These are phyloP conservation scores for Myotis findleyi DNA, from an alignment of 2,797 vertebrate species.

Conservation along the genomic window DNA sequence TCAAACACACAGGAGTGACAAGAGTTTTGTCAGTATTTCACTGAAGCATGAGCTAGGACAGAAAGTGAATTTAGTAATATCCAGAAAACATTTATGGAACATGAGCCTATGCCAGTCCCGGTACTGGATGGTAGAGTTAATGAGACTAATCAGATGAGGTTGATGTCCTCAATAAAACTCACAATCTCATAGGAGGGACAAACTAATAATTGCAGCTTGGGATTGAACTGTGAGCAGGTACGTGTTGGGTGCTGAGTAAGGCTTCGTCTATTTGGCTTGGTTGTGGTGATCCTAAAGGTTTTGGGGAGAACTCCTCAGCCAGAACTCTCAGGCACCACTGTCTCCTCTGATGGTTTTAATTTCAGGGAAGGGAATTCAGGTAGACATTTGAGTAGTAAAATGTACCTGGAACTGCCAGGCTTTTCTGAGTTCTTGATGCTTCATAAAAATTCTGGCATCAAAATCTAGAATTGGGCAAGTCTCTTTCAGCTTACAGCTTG, in stretches of 20 bases:
- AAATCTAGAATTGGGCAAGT: background rate
- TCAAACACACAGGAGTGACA: background rate
- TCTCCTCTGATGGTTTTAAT: background rate
- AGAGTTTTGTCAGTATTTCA: background rate
- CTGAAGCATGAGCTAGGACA: background rate
- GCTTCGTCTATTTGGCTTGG: background rate
- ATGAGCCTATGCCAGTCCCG: background rate
- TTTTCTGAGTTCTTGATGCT: conserved; percentile 34
- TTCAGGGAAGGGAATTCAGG: background rate
- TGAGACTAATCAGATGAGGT: background rate
- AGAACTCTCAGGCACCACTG: background rate
- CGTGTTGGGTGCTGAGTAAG: accelerated
- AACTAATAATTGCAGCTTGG: background rate
- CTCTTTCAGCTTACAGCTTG: conserved; percentile 15
- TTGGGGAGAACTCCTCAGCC: too few species aligned
- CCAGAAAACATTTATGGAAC: background rate
- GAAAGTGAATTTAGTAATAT: conserved; percentile 10
- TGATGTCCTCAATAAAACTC: background rate
- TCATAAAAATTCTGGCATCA: background rate
- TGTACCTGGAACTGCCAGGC: background rate
- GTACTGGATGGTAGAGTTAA: accelerated
- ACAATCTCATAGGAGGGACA: background rate
- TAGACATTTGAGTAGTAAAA: conserved; percentile 1
- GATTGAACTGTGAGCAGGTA: background rate
- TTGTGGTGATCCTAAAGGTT: accelerated